These are phyloP conservation scores for Nipponia nippon DNA, from an alignment of 2,113 vertebrate species.

Conservation along the genomic window DNA sequence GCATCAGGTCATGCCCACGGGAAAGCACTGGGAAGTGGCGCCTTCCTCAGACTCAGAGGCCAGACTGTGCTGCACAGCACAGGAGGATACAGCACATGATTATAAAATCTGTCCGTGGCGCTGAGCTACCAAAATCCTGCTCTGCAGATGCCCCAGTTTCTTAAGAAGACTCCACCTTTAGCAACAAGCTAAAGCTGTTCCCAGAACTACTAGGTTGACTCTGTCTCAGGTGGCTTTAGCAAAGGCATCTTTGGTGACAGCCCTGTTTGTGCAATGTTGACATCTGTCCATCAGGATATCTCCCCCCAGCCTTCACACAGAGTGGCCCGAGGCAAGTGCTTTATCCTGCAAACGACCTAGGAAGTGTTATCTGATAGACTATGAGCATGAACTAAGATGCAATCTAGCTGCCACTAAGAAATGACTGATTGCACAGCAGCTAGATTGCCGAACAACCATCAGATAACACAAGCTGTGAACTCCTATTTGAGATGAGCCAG, in stretches of 20 bases:
- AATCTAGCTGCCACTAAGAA: not conserved
- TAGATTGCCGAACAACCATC: not conserved
- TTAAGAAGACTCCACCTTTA: not conserved
- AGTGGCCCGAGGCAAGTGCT: not conserved
- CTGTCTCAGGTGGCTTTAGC: not conserved
- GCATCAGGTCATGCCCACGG: not conserved
- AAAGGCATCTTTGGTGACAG: not conserved
- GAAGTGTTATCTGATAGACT: not conserved
- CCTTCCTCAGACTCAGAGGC: not conserved
- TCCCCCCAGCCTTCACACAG: not conserved
- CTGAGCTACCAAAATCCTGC: not conserved
- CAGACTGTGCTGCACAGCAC: no score
- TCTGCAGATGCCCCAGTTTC: not conserved
- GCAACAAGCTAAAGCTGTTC: not conserved
- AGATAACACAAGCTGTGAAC: not conserved
- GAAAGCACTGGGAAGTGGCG: not conserved
- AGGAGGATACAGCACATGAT: not conserved
- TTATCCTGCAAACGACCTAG: not conserved
- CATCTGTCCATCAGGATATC: not conserved
- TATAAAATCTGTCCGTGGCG: not conserved
- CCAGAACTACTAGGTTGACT: not conserved
- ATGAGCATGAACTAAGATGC: not conserved
- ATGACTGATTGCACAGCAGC: not conserved
- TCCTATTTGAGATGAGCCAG: not conserved
- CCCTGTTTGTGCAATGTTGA: not conserved